A percentile compares a stretch with the other conserved stretches of the same genome.
Conservation (phyloP, 2,797 vertebrate genomes). For the Lacerta bilineata region DNA sequence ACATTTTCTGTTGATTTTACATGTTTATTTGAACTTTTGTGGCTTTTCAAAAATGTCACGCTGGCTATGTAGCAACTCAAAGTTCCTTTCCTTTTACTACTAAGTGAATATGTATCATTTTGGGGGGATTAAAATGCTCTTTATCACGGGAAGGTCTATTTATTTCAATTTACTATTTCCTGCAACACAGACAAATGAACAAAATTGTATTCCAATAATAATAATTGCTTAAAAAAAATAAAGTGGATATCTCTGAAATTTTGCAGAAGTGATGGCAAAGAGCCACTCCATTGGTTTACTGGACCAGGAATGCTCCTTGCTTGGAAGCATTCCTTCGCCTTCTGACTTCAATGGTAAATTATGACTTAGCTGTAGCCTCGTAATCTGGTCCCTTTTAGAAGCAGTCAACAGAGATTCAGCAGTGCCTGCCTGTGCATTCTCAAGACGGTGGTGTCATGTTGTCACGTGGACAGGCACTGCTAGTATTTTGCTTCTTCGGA, state of each 20-base stretch:
- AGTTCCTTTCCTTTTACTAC: background rate
- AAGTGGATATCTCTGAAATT: background rate
- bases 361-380: background rate
- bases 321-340: background rate
- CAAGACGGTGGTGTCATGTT: background rate
- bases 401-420: background rate
- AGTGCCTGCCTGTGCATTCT: background rate
- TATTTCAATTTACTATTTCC: background rate
- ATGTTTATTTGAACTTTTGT: conserved; percentile 1
- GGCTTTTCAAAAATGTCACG: conserved; percentile 12
- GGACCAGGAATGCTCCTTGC: background rate
- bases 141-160: background rate
- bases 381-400: background rate
- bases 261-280: too few species aligned
- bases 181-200: background rate
- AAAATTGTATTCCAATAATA: background rate
- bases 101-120: conserved; percentile 19
- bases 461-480: background rate
- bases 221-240: background rate
- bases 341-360: background rate
- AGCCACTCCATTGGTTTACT: background rate
- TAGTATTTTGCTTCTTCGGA: background rate
- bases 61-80: background rate
- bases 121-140: background rate
- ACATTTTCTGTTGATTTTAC: background rate